Evolutionary conservation across 2,888 invertebrate species (phyloP).

Genomic region (Exephanes ischioxanthus): DNA sequence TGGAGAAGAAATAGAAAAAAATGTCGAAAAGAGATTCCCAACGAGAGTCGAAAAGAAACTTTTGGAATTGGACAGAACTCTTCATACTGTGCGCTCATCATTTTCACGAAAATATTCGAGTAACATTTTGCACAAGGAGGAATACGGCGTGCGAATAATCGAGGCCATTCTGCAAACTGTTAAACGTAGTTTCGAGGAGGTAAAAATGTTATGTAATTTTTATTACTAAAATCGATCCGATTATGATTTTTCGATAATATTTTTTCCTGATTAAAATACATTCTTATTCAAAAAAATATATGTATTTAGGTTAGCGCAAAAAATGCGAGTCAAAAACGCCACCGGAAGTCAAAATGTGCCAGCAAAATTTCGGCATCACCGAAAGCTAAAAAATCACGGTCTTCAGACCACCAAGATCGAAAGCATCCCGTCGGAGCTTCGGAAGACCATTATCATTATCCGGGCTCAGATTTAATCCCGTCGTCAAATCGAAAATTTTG

Average conservation of each 20-base stretch:
- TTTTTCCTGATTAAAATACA: too few relatives aligned
- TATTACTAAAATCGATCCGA: background rate
- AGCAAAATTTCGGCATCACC: background rate
- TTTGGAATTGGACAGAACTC: slow-evolving; percentile 59
- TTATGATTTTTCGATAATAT: too few relatives aligned
- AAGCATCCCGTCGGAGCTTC: slow-evolving; percentile 5
- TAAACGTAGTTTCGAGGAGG: slow-evolving; percentile 60
- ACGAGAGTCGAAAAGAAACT: slow-evolving; percentile 55
- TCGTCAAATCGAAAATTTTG: slow-evolving; percentile 24
- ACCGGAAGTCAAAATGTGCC: slow-evolving; percentile 8
- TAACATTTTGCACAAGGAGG: slow-evolving; percentile 14
- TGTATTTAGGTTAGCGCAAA: slow-evolving; percentile 13
- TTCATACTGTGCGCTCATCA: slow-evolving; percentile 50
- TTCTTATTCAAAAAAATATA: background rate
- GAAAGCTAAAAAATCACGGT: slow-evolving; percentile 8
- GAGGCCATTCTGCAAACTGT: slow-evolving; percentile 61
- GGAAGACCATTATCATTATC: background rate
- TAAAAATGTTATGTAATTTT: slow-evolving; percentile 22
- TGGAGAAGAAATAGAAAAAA: background rate
- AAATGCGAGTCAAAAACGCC: background rate
- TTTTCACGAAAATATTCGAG: slow-evolving; percentile 34
- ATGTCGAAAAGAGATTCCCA: slow-evolving; percentile 1
- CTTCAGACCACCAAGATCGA: slow-evolving; percentile 4
- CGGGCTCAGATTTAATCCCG: slow-evolving; percentile 7
- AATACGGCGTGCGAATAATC: slow-evolving; percentile 58